Base-by-base conservation (phyloP, 2,888 invertebrate genomes). In the Steinernema carpocapsae region DNA sequence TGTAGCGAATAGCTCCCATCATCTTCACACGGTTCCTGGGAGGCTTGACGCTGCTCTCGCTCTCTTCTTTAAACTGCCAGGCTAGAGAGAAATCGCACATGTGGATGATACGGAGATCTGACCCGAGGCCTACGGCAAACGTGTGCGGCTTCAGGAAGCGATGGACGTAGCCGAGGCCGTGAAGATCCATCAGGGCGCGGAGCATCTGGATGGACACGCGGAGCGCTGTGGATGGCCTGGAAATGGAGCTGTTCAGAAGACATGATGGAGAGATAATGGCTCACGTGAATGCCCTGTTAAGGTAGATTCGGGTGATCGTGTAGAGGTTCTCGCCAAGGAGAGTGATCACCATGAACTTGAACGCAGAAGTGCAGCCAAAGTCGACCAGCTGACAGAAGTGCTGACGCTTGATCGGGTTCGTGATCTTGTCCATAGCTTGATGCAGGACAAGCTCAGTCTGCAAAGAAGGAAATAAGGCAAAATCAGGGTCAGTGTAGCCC, bases 131-230 rank as follows among this genome's bases (percentile, higher is more conserved):
- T 19, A 74, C 42, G 48, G 74, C 74, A 29, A 74, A 74, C 4
- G 72, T 42, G 32, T 74, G 71, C 24, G 74, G 74, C 42, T 48
- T 42, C 24, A 74, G n/a, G 73, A 51, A 72, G 24, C 74, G 73
- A 51, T 74, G 74, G 6, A 74, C 48, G 29, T 51, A 74, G 24
- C 74, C 74, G 29, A 74, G 17, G 14, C 19, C 14, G 72, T 74
- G 74, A 19, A 74, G 72, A 43, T 74, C 74, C 43, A 46, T 43
- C 10, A 74, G 46, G 3, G 72, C 74, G 52, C 74, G 74, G 19
- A 74, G 74, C 70, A 74, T 74, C 51, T 74, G 74, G 7, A 74
- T 19, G n/a, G 71, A 72, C 32, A 74, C 74, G 37, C 74, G 74
- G 12, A 74, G 42, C 3, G 74, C 74, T 32, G 74, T 72, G 1